Evolutionary conservation across 1,140 invertebrate species (phyloP), one percentile per base, ranked within the genome.

Genomic region (Eubasilissa regina): DNA sequence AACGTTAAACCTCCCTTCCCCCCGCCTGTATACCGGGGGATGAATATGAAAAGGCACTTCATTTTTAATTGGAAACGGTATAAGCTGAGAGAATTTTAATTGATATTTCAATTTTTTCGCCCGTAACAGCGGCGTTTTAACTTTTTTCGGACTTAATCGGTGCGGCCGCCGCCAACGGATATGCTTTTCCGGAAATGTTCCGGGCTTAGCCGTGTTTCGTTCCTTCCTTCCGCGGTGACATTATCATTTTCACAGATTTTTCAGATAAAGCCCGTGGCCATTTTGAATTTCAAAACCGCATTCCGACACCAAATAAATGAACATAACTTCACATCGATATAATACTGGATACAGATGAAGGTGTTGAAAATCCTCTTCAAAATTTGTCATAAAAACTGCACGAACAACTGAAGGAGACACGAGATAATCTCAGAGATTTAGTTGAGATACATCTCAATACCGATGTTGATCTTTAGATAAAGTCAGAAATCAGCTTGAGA

Each of bases 11-110:
- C 60, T 7, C 35, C 47, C 47, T 13, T 19, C 70, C 70, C 17
- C 66, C 55, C 17, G 55, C 55, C 80, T 72, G 58, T 66, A 25
- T 64, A 44, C 21, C 19, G 70, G 56, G 70, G 80, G 73, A 79
- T 76, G 80, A 79, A 81, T 78, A 81, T 81, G 80, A 81, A 81
- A 81, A 76, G 75, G 80, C 77, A 81, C 80, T 81, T 76, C 80
- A 81, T 81, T 81, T 81, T 81, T 81, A 81, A 81, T 81, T 81
- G 80, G 80, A 81, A 81, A 81, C 80, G 80, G 76, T 81, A 81
- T 81, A 81, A 81, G 80, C 80, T 79, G 77, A 78, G 80, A 81
- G 80, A 81, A 81, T 81, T 81, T 81, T 81, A 81, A 81, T 81
- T 81, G 80, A 81, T 81, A 81, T 81, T 81, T 81, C 56, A 77